These are phyloP conservation scores for Muscicapa adusta DNA, from an alignment of 2,113 vertebrate genomes.

Conservation along the genomic window DNA sequence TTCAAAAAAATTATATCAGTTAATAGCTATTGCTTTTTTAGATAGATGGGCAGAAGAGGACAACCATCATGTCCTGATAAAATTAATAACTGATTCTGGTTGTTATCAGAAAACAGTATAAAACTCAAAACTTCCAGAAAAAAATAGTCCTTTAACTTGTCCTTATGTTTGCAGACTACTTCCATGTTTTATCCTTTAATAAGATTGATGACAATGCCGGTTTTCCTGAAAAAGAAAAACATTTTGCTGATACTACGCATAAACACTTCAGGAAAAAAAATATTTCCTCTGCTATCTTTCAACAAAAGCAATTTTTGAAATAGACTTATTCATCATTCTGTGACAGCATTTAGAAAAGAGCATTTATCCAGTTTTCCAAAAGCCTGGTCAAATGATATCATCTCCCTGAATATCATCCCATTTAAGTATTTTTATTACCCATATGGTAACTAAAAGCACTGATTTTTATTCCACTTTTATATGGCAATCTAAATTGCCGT, in stretches of 20 bases:
- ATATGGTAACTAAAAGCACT: background rate
- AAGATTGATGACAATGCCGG: background rate
- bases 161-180: background rate
- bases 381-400: background rate
- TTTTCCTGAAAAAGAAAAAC: conserved; percentile 15
- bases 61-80: background rate
- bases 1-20: background rate
- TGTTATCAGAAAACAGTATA: background rate
- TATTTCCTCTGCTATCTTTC: conserved; percentile 13
- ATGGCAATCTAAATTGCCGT: conserved; percentile 2
- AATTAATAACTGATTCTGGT: background rate
- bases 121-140: conserved; percentile 7
- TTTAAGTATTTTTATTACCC: conserved; percentile 40
- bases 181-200: conserved; percentile 14
- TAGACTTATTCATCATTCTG: conserved; percentile 33
- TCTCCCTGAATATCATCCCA: background rate
- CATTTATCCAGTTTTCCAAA: conserved; percentile 38
- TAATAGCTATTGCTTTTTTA: background rate
- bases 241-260: conserved; percentile 17
- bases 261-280: conserved; percentile 17
- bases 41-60: background rate
- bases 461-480: conserved; percentile 2
- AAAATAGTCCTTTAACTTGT: background rate
- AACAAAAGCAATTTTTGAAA: conserved; percentile 27
- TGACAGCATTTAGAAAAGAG: conserved; percentile 41